Evolutionary conservation across 1,140 invertebrate genomes (phyloP), one percentile per base, ranked within the genome.

Genomic region (Arctopsyche grandis): DNA sequence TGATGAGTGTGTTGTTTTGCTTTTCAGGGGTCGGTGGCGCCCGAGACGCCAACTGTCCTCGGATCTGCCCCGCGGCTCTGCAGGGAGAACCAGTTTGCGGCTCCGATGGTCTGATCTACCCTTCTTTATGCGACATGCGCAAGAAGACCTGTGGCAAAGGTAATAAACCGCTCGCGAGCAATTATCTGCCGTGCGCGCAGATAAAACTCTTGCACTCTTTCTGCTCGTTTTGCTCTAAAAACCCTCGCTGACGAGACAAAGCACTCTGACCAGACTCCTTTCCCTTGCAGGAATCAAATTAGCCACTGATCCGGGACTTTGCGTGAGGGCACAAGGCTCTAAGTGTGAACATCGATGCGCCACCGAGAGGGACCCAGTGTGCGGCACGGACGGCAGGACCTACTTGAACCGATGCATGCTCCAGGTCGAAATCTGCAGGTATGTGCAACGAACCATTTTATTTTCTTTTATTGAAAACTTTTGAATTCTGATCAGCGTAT

Each of bases 401-500:
- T 98, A 98, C 84, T 88, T 95, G 10, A 98, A 98, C 86, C 85
- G 94, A 82, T 98, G 97, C 86, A 95, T 96, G 92, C 89, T 98
- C 80, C 92, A 94, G 85, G 94, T 96, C 0, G 95, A 97, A 86
- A 92, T 94, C 76, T 95, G 94, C 89, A 91, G 92, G 92, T 93
- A 52, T 16, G 48, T 86, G 80, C 29, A 69, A 22, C n/a, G n/a
- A n/a, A n/a, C n/a, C 58, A 9, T 19, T 9, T 66, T n/a, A 22
- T 19, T 10, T n/a, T 9, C 9, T 52, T n/a, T 52, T 52, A 10
- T 9, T 9, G 9, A 52, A 52, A 10, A n/a, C 46, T 10, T n/a
- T 52, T 52, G 9, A 10, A 52, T 10, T 52, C n/a, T 52, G 9
- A n/a, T 9, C 46, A 10, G n/a, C 9, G n/a, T 10, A 52, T n/a